Percentiles rank a stretch among this genome's conserved stretches.
Conservation (phyloP, 2,888 invertebrate genomes). For the Laothoe populi region DNA sequence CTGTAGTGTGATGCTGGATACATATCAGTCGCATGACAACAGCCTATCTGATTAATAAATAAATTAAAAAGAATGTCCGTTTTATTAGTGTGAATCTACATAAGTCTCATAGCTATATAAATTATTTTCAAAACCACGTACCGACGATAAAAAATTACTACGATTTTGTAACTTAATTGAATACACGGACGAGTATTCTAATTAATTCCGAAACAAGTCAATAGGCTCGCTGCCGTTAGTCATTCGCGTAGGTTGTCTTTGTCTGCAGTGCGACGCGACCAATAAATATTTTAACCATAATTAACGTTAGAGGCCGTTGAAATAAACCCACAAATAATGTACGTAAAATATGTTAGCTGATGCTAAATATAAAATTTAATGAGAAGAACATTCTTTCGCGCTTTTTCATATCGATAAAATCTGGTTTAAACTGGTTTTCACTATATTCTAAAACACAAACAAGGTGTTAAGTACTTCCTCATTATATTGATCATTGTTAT, state of each 20-base stretch:
- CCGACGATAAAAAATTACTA: constrained; percentile 14
- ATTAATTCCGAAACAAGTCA: constrained; percentile 52
- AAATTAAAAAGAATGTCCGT: not conserved
- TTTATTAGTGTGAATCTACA: not conserved
- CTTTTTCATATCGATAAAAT: not conserved
- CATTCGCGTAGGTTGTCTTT: constrained; percentile 50
- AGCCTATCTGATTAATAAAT: no score
- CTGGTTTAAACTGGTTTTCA: not conserved
- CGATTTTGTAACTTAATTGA: constrained; percentile 31
- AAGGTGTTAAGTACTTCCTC: not conserved
- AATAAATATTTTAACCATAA: constrained; percentile 34
- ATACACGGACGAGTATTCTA: constrained; percentile 46
- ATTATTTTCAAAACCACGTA: constrained; percentile 3
- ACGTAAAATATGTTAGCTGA: constrained; percentile 20
- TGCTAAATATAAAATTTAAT: constrained; percentile 20
- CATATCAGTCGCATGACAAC: no score
- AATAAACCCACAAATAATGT: constrained; percentile 21
- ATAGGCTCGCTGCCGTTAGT: constrained; percentile 47
- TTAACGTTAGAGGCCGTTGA: constrained; percentile 29
- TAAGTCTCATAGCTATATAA: not conserved
- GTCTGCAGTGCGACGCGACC: constrained; percentile 35
- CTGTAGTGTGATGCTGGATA: no score
- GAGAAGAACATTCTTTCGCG: constrained; percentile 13
- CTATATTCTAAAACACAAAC: not conserved
- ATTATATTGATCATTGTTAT: not conserved